These are phyloP conservation scores for Tetanocera ferruginea DNA, from an alignment of 2,888 invertebrate genomes.

Conservation along the genomic window DNA sequence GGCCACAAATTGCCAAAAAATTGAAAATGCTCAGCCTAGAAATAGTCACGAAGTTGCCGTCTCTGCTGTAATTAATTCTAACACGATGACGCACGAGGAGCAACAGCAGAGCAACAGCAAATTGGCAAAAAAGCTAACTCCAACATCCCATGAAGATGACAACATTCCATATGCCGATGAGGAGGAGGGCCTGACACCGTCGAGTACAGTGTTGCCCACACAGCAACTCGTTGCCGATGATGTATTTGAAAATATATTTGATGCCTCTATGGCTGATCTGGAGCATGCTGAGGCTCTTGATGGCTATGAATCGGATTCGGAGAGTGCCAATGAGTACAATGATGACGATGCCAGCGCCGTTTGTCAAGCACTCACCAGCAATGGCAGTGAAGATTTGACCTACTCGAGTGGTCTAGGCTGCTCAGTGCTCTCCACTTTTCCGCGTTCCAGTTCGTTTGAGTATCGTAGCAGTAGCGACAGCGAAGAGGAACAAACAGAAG, in stretches of 20 bases:
- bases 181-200: neutral
- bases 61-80: constrained; percentile 21
- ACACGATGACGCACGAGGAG: constrained; percentile 51
- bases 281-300: constrained; percentile 58
- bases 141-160: too few relatives aligned
- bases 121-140: constrained; percentile 4
- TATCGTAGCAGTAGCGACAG: constrained; percentile 60
- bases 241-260: constrained; percentile 67
- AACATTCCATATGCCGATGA: neutral
- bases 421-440: constrained; percentile 50
- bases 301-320: constrained; percentile 67
- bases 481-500: constrained; percentile 47
- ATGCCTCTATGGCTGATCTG: constrained; percentile 67
- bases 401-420: constrained; percentile 48
- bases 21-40: constrained; percentile 52
- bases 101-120: constrained; percentile 50
- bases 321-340: constrained; percentile 55
- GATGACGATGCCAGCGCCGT: constrained; percentile 46
- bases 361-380: constrained; percentile 7
- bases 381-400: constrained; percentile 45
- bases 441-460: constrained; percentile 59
- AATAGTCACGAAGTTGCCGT: constrained; percentile 24
- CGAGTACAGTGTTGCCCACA: neutral
- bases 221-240: constrained; percentile 56
- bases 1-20: constrained; percentile 64